These are phyloP conservation scores for Mirounga angustirostris DNA, from an alignment of 2,113 vertebrate species.

Conservation along the genomic window DNA sequence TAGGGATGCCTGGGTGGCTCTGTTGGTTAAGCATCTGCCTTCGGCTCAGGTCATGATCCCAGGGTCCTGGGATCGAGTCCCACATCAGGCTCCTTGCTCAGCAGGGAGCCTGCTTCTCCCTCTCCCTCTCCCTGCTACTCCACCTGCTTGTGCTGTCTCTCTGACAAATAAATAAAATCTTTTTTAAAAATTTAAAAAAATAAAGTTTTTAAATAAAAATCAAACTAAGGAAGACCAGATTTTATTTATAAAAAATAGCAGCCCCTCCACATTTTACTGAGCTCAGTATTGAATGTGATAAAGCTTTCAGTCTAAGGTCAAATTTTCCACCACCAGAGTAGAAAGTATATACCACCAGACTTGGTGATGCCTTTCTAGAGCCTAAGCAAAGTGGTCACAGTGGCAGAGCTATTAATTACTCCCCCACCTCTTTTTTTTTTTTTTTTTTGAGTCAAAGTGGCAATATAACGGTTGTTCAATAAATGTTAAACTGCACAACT, in stretches of 20 bases:
- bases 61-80: too few relatives aligned
- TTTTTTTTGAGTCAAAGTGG: neutral
- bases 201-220: neutral
- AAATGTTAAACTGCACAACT: neutral
- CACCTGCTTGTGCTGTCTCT: too few relatives aligned
- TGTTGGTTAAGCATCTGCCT: too few relatives aligned
- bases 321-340: neutral
- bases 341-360: neutral
- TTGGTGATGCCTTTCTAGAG: neutral
- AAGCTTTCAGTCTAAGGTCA: slow-evolving; percentile 3
- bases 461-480: neutral
- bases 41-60: too few relatives aligned
- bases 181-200: too few relatives aligned
- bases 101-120: too few relatives aligned
- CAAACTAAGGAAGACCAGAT: neutral
- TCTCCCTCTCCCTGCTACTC: too few relatives aligned
- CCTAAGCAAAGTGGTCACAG: neutral
- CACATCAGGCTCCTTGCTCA: too few relatives aligned
- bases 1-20: neutral
- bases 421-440: neutral
- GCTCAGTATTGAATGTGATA: neutral
- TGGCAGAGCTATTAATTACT: neutral
- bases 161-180: too few relatives aligned
- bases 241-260: neutral
- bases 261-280: neutral